These are phyloP conservation scores for Trichonephila clavipes DNA, from an alignment of 1,140 invertebrate species.

Conservation along the genomic window DNA sequence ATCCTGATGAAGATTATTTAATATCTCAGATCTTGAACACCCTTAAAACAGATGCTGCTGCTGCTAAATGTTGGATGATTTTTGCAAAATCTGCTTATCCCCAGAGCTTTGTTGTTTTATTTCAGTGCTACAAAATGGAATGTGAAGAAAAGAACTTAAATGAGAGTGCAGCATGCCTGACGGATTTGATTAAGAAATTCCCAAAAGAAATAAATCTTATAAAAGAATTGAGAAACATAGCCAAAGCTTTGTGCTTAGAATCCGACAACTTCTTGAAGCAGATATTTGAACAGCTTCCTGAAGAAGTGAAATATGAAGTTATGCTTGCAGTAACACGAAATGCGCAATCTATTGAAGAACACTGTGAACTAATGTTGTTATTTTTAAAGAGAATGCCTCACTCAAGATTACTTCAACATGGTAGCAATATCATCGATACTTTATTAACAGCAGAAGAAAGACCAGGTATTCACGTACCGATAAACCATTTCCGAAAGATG, in stretches of 20 bases:
- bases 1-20: constrained; percentile 64
- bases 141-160: constrained; percentile 57
- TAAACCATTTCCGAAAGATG: constrained; percentile 68
- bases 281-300: constrained; percentile 62
- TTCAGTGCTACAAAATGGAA: constrained; percentile 71
- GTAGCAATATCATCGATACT: constrained; percentile 64
- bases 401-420: constrained; percentile 67
- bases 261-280: constrained; percentile 47
- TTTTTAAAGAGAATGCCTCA: constrained; percentile 67
- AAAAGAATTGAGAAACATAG: constrained; percentile 55
- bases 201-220: constrained; percentile 45
- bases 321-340: constrained; percentile 52
- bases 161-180: constrained; percentile 54
- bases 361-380: constrained; percentile 61
- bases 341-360: constrained; percentile 54
- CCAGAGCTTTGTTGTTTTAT: constrained; percentile 52
- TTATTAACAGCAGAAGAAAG: constrained; percentile 46
- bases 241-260: constrained; percentile 38
- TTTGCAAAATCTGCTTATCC: constrained; percentile 64
- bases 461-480: constrained; percentile 35
- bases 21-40: constrained; percentile 39
- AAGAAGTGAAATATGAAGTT: constrained; percentile 65
- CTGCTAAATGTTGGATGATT: constrained; percentile 71
- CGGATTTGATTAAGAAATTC: constrained; percentile 64
- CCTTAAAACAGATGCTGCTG: constrained; percentile 35